phyloP scores from a whole-genome alignment of 1,140 invertebrate genomes.

The Drosophila sechellia region DNA sequence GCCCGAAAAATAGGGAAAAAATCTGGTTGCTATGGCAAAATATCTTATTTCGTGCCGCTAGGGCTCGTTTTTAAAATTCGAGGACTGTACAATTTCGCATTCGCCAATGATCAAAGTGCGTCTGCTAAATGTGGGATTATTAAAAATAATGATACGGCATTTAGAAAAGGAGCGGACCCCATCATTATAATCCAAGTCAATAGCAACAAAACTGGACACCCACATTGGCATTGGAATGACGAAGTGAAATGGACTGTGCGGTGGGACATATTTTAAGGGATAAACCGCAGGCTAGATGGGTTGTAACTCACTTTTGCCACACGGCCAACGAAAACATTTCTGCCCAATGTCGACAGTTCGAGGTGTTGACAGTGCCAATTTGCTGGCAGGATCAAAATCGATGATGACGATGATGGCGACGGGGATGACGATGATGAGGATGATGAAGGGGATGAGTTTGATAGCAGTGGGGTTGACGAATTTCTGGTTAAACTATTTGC shows the following conservation, averaged over 20 bases:
- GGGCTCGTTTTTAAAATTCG: conserved; percentile 7
- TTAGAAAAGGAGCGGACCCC: conserved; percentile 2
- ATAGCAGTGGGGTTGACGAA: conserved; percentile 68
- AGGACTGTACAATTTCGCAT: conserved; percentile 25
- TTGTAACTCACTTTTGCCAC: conserved; percentile 34
- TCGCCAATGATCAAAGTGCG: conserved; percentile 51
- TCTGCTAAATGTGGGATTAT: conserved; percentile 40
- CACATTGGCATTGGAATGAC: background rate
- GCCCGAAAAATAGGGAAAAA: conserved; percentile 7
- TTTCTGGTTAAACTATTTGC: conserved; percentile 80
- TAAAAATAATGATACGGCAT: conserved; percentile 54
- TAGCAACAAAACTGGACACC: conserved; percentile 4
- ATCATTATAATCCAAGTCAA: conserved; percentile 24
- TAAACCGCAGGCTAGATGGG: conserved; percentile 26
- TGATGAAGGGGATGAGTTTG: conserved; percentile 9
- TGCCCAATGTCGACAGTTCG: conserved; percentile 14
- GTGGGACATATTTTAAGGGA: conserved; percentile 17
- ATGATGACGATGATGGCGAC: background rate
- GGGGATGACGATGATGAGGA: conserved; percentile 18
- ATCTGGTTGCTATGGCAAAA: conserved; percentile 36
- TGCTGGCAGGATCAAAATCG: conserved; percentile 49
- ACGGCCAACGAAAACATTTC: conserved; percentile 14
- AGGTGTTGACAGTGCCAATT: conserved; percentile 77
- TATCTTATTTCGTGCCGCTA: conserved; percentile 8
- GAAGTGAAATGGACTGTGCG: conserved; percentile 7